Evolutionary conservation across 2,113 vertebrate species (phyloP).

Genomic region (Anarhynchus alexandrinus): DNA sequence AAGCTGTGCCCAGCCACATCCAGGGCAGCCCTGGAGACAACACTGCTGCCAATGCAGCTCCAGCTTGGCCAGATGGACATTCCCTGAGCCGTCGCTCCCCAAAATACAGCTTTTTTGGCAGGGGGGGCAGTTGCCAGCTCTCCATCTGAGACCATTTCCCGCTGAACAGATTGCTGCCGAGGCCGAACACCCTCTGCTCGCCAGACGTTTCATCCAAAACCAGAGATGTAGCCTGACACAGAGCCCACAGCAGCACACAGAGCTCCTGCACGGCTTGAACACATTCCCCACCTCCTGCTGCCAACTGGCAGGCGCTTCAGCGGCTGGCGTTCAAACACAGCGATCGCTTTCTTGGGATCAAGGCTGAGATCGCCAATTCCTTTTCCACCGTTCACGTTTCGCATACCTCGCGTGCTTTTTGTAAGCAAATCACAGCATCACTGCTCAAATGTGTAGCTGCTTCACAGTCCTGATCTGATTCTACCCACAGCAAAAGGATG

Average conservation of each 20-base stretch:
- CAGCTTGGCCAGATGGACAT: neutral
- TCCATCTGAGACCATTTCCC: neutral
- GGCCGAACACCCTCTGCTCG: neutral
- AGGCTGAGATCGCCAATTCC: neutral
- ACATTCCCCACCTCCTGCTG: neutral
- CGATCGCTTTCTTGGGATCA: neutral
- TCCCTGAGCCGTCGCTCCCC: neutral
- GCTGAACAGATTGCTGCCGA: accelerated
- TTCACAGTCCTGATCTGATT: accelerated
- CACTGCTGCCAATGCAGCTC: neutral
- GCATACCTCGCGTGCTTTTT: neutral
- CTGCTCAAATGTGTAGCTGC: neutral
- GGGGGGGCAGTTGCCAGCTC: neutral
- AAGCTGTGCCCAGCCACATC: neutral
- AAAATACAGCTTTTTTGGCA: accelerated
- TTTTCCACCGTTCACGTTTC: accelerated
- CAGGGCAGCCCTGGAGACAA: neutral
- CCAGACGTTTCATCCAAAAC: neutral
- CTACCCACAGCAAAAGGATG: neutral
- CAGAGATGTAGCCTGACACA: neutral
- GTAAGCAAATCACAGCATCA: neutral
- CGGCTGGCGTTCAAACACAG: neutral
- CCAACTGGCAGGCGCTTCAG: neutral
- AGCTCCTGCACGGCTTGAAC: accelerated
- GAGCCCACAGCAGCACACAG: neutral